These are phyloP conservation scores for Sphaerophoria rueppellii DNA, from an alignment of 2,888 invertebrate species.

Conservation along the genomic window DNA sequence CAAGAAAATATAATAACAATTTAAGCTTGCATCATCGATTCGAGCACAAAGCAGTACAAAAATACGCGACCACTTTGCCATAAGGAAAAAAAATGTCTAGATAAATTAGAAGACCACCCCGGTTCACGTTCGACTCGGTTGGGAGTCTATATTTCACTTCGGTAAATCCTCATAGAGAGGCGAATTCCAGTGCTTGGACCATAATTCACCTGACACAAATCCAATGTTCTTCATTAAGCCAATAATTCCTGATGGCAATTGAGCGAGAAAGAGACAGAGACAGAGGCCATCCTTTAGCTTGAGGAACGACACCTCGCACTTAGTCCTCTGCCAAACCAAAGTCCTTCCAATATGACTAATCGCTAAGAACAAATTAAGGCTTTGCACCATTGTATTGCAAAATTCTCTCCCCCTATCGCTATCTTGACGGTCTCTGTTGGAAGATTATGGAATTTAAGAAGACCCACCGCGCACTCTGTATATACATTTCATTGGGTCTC, in stretches of 20 bases:
- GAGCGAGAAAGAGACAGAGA: constrained; percentile 32
- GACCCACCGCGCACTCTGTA: constrained; percentile 61
- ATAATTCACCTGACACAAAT: constrained; percentile 72
- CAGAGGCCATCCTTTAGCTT: background rate
- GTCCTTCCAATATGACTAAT: constrained; percentile 66
- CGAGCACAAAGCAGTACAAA: constrained; percentile 11
- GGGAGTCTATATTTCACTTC: constrained; percentile 53
- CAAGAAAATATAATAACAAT: constrained; percentile 24
- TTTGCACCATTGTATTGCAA: constrained; percentile 19
- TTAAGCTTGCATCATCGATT: constrained; percentile 66
- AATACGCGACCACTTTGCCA: constrained; percentile 27
- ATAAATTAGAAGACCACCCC: constrained; percentile 64
- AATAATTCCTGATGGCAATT: constrained; percentile 57
- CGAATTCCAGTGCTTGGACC: constrained; percentile 51
- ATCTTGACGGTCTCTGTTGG: background rate
- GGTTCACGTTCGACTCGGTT: background rate
- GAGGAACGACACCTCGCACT: constrained; percentile 13
- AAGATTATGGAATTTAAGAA: constrained; percentile 30
- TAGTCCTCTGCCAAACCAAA: background rate
- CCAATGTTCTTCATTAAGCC: constrained; percentile 70
- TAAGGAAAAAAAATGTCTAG: constrained; percentile 25
- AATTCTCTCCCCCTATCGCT: constrained; percentile 11
- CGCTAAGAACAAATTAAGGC: constrained; percentile 70
- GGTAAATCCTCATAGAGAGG: constrained; percentile 52
- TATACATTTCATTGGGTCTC: constrained; percentile 1